Evolutionary conservation across 37 sponge, comb jelly and placozoan species (phyloP).

Genomic region (Cladorhizidae sp.): DNA sequence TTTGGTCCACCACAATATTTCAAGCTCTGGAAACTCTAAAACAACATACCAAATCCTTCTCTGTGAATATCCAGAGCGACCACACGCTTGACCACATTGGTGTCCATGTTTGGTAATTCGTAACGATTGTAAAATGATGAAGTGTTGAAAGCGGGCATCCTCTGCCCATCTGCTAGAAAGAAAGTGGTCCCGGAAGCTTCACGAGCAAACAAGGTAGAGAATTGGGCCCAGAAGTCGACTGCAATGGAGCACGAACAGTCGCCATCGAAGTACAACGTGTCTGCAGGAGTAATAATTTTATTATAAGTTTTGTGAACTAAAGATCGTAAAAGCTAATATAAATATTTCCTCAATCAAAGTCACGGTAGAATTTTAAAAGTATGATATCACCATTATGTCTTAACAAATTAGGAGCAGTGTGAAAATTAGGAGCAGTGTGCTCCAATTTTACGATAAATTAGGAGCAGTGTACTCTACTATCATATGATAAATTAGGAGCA

Average conservation of each 20-base stretch:
- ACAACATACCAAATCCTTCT: not conserved
- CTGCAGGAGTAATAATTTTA: slow-evolving; percentile 14
- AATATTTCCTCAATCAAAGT: no score
- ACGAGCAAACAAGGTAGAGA: slow-evolving; percentile 29
- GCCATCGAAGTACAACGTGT: slow-evolving; percentile 6
- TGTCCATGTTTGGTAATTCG: slow-evolving; percentile 32
- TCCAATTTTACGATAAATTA: no score
- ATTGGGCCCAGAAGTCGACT: slow-evolving; percentile 29
- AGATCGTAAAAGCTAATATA: no score
- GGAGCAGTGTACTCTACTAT: no score
- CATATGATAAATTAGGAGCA: no score
- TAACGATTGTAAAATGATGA: slow-evolving; percentile 16
- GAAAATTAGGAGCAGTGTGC: no score
- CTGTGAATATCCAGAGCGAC: slow-evolving; percentile 35
- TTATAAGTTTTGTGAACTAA: no score
- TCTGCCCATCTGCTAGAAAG: slow-evolving; percentile 44
- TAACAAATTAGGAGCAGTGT: no score
- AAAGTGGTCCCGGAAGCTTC: slow-evolving; percentile 27
- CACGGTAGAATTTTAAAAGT: no score
- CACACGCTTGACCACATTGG: slow-evolving; percentile 15
- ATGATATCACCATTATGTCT: no score
- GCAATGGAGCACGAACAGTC: slow-evolving; percentile 23
- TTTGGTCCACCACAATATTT: no score
- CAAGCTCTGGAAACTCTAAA: no score
- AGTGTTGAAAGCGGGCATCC: not conserved